Base-by-base conservation (phyloP, 2,113 vertebrate genomes). In the Chloebia gouldiae region DNA sequence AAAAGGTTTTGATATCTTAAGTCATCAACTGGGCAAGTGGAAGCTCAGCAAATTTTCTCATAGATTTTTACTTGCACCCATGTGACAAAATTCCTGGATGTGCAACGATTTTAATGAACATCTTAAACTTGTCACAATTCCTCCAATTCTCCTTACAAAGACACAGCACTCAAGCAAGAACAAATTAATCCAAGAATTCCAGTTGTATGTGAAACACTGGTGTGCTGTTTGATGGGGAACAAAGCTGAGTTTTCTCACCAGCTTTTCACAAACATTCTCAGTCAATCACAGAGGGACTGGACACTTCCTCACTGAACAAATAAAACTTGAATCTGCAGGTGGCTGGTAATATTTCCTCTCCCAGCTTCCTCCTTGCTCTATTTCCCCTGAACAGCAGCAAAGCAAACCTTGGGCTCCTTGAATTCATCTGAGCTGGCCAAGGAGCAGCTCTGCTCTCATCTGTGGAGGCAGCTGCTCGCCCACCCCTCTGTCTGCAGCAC, bases 401-500 rank as follows among this genome's bases (percentile, higher is more conserved):
- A n/a, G 8, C 82, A 30, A 24, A 45, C 30, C 22, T 60, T 31
- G 39, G 56, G 33, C 31, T 76, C 40, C 86, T 91, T 73, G 61
- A 61, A 75, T 81, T 76, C 90, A 10, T 54, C 42, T 15, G 53
- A 53, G 59, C 57, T 27, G 59, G 59, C 59, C 37, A 19, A 28
- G 59, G 59, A 61, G 66, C 24, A 19, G 71, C 30, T 2, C 22
- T 92, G 80, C 33, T 8, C 25, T 92, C 65, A 21, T 72, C 66
- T 77, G 72, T 35, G 65, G 66, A 54, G 75, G 72, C 90, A 94
- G 92, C 83, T 35, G 80, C 73, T 81, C 47, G 10, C 77, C 88
- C 83, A 90, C 90, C 75, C 95, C 45, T 49, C 81, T 31, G 27
- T 92, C 92, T 94, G 88, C 63, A 94, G 90, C 50, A 81, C 22